These are phyloP conservation scores for Habropoda laboriosa DNA, from an alignment of 1,140 invertebrate genomes.

Conservation along the genomic window DNA sequence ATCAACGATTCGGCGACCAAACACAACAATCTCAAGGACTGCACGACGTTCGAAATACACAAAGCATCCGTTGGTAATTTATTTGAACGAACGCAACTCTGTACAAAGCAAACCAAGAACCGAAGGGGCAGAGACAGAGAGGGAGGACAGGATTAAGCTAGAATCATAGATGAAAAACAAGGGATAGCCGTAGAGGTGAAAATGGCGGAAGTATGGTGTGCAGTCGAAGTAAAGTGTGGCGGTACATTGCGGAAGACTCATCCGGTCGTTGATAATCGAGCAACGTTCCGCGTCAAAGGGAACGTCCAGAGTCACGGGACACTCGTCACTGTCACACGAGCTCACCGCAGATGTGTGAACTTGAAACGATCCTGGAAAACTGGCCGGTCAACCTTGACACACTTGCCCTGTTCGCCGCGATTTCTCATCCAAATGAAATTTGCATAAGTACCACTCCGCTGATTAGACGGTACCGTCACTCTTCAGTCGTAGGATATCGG, in stretches of 20 bases:
- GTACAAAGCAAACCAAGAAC: background rate
- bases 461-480: constrained; percentile 5
- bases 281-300: constrained; percentile 26
- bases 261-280: constrained; percentile 22
- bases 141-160: background rate
- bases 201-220: background rate
- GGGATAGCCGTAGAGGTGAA: background rate
- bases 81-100: background rate
- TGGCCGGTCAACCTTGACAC: constrained; percentile 22
- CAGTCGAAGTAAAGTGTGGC: background rate
- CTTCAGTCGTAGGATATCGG: background rate
- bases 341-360: constrained; percentile 7
- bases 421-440: constrained; percentile 28
- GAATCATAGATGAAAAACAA: no score
- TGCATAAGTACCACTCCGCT: constrained; percentile 8
- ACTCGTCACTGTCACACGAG: constrained; percentile 9
- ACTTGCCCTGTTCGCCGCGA: background rate
- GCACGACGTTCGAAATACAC: background rate
- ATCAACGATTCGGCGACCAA: background rate
- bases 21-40: background rate
- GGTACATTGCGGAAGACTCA: background rate
- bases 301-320: constrained; percentile 17
- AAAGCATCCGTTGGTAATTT: background rate
- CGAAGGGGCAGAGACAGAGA: no score
- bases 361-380: constrained; percentile 45